Conservation (phyloP, 2,888 invertebrate genomes). For the Crepidodera aurea region DNA sequence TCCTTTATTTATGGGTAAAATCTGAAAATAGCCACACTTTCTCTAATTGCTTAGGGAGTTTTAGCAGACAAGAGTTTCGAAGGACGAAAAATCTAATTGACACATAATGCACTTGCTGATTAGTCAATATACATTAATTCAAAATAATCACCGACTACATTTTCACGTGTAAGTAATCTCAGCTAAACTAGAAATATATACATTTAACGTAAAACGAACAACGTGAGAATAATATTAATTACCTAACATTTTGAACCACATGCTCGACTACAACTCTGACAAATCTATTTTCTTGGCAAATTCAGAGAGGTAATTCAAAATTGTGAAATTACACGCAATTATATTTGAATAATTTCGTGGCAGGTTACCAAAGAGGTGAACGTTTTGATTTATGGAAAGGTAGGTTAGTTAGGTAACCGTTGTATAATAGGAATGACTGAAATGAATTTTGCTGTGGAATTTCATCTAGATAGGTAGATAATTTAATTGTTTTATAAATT, state of each 20-base stretch:
- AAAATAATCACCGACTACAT: background rate
- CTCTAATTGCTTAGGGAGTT: too few species aligned
- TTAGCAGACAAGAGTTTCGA: too few species aligned
- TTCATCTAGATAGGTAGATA: too few species aligned
- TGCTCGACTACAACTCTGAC: constrained; percentile 40
- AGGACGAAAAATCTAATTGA: too few species aligned
- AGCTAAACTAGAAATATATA: constrained; percentile 8
- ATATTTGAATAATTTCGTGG: constrained; percentile 51
- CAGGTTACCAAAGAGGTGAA: constrained; percentile 46
- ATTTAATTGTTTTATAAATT: too few species aligned
- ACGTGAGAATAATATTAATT: constrained; percentile 23
- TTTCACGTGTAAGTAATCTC: background rate
- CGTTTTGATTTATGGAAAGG: constrained; percentile 34
- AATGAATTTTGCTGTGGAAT: too few species aligned
- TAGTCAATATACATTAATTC: too few species aligned
- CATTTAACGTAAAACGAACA: constrained; percentile 18
- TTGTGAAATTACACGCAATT: constrained; percentile 52
- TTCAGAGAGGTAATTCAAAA: constrained; percentile 45
- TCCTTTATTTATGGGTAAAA: too few species aligned
- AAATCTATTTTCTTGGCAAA: constrained; percentile 43
- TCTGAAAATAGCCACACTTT: too few species aligned
- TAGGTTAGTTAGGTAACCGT: too few species aligned
- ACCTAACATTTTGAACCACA: constrained; percentile 23
- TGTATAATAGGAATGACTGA: too few species aligned
- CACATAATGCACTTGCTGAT: too few species aligned